Base-by-base conservation (phyloP, 2,888 invertebrate species). In the Ashinkailepas kermadecensis region DNA sequence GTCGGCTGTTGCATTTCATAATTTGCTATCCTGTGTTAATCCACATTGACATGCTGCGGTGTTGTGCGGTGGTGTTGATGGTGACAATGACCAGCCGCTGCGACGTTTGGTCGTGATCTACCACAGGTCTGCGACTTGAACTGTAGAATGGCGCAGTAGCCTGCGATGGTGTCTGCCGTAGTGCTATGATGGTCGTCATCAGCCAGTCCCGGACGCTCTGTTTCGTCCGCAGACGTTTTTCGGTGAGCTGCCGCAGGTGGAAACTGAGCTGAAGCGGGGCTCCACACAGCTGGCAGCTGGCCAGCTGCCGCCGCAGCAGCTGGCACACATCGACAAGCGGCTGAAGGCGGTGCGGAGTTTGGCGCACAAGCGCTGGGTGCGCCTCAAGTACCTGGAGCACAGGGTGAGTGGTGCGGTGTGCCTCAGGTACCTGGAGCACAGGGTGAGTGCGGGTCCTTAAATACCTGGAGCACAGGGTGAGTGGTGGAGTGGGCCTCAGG, bases 341-440 rank as follows among this genome's bases (percentile, higher is more conserved):
- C 90, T 96, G 83, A 92, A 92, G 84, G 91, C 91, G 56, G 91
- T 95, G 83, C 92, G 92, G 85, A 91, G 91, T 82, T 92, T 92
- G 85, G 94, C 95, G 65, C 92, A 93, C 25, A 93, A 94, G 86
- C 91, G 96, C 85, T 91, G 94, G 86, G 93, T 95, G 82, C 91
- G 92, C 87, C 91, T 96, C 86, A 95, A 96, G 88, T 96, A 94
- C 89, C 90, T 95, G 85, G 95, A 96, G 88, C 95, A 96, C 88
- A 95, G 95, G 88, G 90, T 90, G 85, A 85, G 85, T 83, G 59
- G 12, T 59, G 12, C 1, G 59, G 11, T 11, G 59, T 0, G 59
- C 59, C 39, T 59, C 59, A 59, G 7, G 59, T 59, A 59, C 59
- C 59, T 59, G 59, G 95, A 96, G 88, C 95, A 96, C 88, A 95